Conservation (phyloP, 2,113 vertebrate species). For the Aptenodytes patagonicus region DNA sequence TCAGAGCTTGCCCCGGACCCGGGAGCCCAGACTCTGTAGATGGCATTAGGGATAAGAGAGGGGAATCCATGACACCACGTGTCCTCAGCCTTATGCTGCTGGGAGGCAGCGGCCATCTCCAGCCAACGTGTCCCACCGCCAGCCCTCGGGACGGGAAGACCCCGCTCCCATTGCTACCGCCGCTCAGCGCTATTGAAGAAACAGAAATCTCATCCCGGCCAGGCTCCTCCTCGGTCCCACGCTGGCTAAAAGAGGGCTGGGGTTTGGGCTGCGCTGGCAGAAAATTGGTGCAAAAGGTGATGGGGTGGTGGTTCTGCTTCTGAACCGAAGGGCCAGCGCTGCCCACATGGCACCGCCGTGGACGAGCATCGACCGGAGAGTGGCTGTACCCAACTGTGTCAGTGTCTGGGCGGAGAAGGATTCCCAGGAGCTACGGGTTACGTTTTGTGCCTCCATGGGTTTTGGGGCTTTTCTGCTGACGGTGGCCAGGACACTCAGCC, state of each 20-base stretch:
- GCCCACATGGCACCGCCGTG: fast-evolving
- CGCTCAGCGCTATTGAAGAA: fast-evolving
- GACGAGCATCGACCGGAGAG: not conserved
- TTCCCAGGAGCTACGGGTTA: not conserved
- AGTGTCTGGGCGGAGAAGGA: not conserved
- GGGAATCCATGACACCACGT: fast-evolving
- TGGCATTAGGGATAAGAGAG: not conserved
- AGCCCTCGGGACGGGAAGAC: not conserved
- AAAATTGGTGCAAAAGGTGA: not conserved
- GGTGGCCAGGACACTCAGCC: not conserved
- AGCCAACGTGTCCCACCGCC: not conserved
- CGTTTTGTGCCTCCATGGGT: not conserved
- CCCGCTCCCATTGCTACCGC: not conserved
- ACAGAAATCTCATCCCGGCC: not conserved
- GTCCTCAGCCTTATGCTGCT: no score
- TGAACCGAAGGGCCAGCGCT: fast-evolving
- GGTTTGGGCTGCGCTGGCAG: not conserved
- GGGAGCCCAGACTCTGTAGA: not conserved
- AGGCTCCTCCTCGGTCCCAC: not conserved
- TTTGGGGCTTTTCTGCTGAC: not conserved
- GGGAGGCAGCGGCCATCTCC: not conserved
- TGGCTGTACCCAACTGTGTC: not conserved
- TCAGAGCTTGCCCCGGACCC: not conserved
- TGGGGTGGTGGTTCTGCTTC: not conserved
- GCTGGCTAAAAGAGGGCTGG: not conserved